A percentile compares a stretch with the other conserved stretches of the same genome.
Conservation (phyloP, 2,113 vertebrate genomes). For the Pitta sordida region DNA sequence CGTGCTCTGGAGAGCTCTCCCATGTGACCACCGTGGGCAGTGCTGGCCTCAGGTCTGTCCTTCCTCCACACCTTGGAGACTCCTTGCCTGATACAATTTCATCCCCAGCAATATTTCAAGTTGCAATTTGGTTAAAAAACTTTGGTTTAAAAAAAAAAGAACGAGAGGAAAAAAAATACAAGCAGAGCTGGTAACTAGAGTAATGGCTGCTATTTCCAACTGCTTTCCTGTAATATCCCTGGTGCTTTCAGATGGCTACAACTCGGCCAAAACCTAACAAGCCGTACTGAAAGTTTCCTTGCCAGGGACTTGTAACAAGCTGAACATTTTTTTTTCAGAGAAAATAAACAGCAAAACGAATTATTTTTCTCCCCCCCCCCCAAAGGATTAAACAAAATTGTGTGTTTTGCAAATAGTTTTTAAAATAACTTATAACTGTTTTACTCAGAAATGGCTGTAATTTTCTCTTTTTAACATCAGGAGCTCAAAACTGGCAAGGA, state of each 20-base stretch:
- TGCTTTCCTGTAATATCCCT: background rate
- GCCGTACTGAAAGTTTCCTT: background rate
- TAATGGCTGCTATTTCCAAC: slow-evolving; percentile 33
- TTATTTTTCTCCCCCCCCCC: background rate
- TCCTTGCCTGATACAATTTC: background rate
- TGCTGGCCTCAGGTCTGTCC: background rate
- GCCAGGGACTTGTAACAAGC: background rate
- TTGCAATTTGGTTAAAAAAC: background rate
- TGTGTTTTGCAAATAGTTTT: background rate
- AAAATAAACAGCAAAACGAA: background rate
- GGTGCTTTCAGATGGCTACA: background rate
- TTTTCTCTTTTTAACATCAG: background rate
- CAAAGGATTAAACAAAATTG: background rate
- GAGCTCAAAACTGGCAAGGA: background rate
- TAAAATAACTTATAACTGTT: background rate
- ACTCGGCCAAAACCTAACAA: slow-evolving; percentile 1
- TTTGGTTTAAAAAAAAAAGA: background rate
- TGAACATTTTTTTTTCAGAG: background rate
- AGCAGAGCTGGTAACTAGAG: slow-evolving; percentile 16
- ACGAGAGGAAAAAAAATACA: background rate
- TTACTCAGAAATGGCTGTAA: background rate
- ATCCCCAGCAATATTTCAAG: background rate
- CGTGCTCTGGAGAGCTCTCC: background rate
- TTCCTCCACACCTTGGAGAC: background rate
- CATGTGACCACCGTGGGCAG: fast-evolving